Base-by-base conservation (phyloP, 2,888 invertebrate genomes). In the Lycophotia porphyrea region DNA sequence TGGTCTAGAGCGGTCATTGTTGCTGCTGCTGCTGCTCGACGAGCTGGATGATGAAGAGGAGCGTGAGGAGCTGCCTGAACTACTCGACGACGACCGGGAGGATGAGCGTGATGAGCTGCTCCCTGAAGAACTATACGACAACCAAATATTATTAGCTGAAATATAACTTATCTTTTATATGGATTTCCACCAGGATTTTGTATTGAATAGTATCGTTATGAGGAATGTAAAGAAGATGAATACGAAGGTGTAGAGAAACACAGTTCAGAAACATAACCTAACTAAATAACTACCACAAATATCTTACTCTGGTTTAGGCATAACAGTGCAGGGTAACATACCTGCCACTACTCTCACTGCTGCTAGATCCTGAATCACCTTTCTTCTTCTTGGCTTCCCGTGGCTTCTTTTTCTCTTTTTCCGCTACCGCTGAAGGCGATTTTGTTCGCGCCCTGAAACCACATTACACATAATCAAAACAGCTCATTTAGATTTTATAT, bases 71-170 rank as follows among this genome's bases (percentile, higher is more conserved):
- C 95, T 95, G 39, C 97, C 97, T 0, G 98, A 98, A 86, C 98
- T 98, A 90, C 98, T 98, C 0, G 98, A 98, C 1, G 97, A 98
- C 15, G 98, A 98, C 71, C 98, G 97, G 0, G 98, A 98, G 24
- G 98, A 97, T 1, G 98, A 98, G 78, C 98, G 97, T 0, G 99
- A 98, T 24, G 98, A 98, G 90, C 98, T 98, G 91, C 98, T 98
- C 76, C 98, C 98, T 15, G 98, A 98, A 34, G 98, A 98, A 94
- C 98, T 97, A 88, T 21, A 87, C 31, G 84, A 79, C n/a, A 85
- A 78, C 18, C 47, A 73, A 34, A 15, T 74, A 7, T 24, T 42
- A 34, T 5, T 27, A 36, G 18, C 5, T 3, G 1, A 31, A 5
- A 4, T 39, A 24, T 1, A 24, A 21, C n/a, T 34, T 34, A 72